These are phyloP conservation scores for Pseudomugil gertrudae DNA, from an alignment of 2,797 vertebrate genomes.

Conservation along the genomic window DNA sequence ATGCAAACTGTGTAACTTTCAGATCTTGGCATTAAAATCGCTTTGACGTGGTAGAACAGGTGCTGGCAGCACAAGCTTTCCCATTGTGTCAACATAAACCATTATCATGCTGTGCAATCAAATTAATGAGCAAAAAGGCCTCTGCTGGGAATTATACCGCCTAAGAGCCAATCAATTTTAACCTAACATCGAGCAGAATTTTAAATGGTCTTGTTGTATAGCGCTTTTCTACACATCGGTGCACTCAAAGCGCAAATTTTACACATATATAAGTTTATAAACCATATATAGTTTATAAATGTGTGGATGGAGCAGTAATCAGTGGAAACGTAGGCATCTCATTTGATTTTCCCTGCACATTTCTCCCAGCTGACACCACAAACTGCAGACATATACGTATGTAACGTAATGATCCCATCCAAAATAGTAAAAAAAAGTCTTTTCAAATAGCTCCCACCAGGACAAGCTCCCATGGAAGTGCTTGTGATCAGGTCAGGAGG, in stretches of 20 bases:
- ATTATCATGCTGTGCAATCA: slow-evolving; percentile 16
- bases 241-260: too few relatives aligned
- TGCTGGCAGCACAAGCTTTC: slow-evolving; percentile 13
- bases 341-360: slow-evolving; percentile 58
- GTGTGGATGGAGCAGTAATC: slow-evolving; percentile 31
- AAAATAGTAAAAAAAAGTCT: slow-evolving; percentile 47
- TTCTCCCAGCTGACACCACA: slow-evolving; percentile 48
- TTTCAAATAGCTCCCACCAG: slow-evolving; percentile 41
- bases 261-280: too few relatives aligned
- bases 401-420: slow-evolving; percentile 40
- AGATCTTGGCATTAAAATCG: slow-evolving; percentile 22
- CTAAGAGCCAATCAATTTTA: slow-evolving; percentile 23
- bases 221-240: too few relatives aligned
- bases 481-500: slow-evolving; percentile 19
- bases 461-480: slow-evolving; percentile 50
- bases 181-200: slow-evolving; percentile 26
- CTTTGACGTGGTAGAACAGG: slow-evolving; percentile 37
- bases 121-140: slow-evolving; percentile 24
- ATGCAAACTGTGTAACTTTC: slow-evolving; percentile 35
- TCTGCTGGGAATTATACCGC: slow-evolving; percentile 9
- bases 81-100: slow-evolving; percentile 44
- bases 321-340: slow-evolving; percentile 45
- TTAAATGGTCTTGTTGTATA: too few relatives aligned
- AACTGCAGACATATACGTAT: slow-evolving; percentile 53
- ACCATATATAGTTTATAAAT: too few relatives aligned